Percentiles rank a stretch among this genome's conserved stretches.
Evolutionary conservation across 2,797 vertebrate species (phyloP).

Genomic region (Cirrhinus mrigala): DNA sequence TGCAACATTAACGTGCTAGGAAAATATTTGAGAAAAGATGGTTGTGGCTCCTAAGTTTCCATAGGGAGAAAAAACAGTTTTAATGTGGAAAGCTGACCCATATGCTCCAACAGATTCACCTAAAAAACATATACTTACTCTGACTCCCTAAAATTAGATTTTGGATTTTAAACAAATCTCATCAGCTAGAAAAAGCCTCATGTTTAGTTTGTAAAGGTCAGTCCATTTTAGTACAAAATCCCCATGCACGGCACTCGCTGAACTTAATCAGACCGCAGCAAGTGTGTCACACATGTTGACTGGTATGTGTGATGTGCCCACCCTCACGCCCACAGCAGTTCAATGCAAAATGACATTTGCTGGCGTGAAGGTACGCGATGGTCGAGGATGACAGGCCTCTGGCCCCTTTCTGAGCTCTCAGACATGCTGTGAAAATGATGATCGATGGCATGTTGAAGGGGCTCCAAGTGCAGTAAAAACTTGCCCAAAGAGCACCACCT

Average conservation of each 20-base stretch:
- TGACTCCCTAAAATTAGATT: neutral
- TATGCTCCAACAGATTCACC: neutral
- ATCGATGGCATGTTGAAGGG: conserved; percentile 74
- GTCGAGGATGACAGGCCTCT: conserved; percentile 76
- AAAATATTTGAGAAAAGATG: conserved; percentile 23
- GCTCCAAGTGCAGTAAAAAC: conserved; percentile 49
- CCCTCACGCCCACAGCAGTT: conserved; percentile 69
- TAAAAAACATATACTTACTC: neutral
- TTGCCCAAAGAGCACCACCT: conserved; percentile 86
- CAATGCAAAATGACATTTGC: conserved; percentile 76
- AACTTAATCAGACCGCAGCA: conserved; percentile 27
- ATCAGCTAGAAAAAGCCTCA: conserved; percentile 1
- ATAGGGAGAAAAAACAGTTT: neutral
- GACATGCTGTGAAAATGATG: conserved; percentile 72
- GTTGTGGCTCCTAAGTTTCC: neutral
- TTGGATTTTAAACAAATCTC: neutral
- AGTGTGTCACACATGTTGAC: conserved; percentile 61
- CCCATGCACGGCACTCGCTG: neutral
- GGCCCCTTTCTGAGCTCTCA: conserved; percentile 66
- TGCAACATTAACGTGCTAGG: conserved; percentile 54
- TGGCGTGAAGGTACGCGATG: conserved; percentile 77
- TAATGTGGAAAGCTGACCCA: conserved; percentile 35
- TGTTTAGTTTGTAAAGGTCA: conserved; percentile 20
- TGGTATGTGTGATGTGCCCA: conserved; percentile 60
- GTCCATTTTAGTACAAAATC: neutral